A percentile compares a stretch with the other conserved stretches of the same genome.
These are phyloP conservation scores for Strigamia crassipes DNA, from an alignment of 2,888 invertebrate species.

Conservation along the genomic window DNA sequence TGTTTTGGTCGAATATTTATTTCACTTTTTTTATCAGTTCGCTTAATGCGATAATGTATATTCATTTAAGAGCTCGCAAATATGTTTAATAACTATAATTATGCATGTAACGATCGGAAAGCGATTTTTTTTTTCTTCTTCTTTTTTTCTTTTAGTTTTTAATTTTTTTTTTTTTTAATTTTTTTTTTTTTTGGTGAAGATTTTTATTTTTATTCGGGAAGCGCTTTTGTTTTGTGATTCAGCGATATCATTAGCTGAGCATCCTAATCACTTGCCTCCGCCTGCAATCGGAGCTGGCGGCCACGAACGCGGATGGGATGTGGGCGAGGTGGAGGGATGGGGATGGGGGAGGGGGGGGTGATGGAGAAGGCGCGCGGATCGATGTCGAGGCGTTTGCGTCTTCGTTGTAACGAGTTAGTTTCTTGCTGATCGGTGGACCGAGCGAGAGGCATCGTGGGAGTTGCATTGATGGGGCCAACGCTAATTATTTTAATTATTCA, in stretches of 20 bases:
- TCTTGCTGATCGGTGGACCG: slow-evolving; percentile 43
- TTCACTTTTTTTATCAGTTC: background rate
- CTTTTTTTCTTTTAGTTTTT: background rate
- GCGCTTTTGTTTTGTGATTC: slow-evolving; percentile 26
- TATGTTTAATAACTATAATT: background rate
- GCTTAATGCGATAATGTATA: too few relatives aligned
- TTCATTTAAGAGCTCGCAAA: background rate
- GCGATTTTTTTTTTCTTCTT: background rate
- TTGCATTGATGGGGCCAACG: slow-evolving; percentile 44
- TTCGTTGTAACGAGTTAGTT: slow-evolving; percentile 36
- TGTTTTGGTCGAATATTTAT: slow-evolving; percentile 34
- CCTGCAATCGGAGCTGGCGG: slow-evolving; percentile 42
- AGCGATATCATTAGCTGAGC: slow-evolving; percentile 39
- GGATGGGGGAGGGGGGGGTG: too few relatives aligned
- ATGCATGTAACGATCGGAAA: background rate
- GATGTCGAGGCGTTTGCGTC: slow-evolving; percentile 41
- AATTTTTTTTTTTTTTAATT: background rate
- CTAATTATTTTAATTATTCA: slow-evolving; percentile 49
- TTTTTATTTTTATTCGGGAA: background rate
- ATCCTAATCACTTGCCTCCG: slow-evolving; percentile 40
- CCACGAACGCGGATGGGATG: slow-evolving; percentile 33
- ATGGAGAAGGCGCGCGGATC: slow-evolving; percentile 3
- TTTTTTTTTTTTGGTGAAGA: background rate
- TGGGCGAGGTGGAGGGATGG: background rate
- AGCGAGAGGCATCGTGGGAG: slow-evolving; percentile 41